Conservation (phyloP, 2,113 vertebrate genomes). For the Chaenocephalus aceratus region DNA sequence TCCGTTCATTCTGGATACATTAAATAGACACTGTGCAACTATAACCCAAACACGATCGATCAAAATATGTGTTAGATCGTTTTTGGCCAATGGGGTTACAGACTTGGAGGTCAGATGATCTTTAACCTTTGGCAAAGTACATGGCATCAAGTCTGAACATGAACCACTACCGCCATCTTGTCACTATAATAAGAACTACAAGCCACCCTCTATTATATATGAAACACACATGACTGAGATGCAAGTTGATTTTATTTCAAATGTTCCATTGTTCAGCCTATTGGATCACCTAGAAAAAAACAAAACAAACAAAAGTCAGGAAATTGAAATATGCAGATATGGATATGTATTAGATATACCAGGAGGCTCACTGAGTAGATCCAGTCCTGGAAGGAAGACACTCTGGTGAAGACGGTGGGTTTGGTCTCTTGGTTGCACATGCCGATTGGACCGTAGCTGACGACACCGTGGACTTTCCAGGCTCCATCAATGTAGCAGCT, state of each 20-base stretch:
- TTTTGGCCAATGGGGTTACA: slow-evolving; percentile 15
- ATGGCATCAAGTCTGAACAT: slow-evolving; percentile 5
- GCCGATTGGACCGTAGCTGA: slow-evolving; percentile 75
- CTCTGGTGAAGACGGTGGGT: slow-evolving; percentile 82
- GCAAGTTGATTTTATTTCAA: slow-evolving; percentile 40
- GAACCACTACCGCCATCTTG: slow-evolving; percentile 29
- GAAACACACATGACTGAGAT: not conserved
- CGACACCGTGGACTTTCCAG: slow-evolving; percentile 79
- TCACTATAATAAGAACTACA: slow-evolving; percentile 49
- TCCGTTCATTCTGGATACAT: slow-evolving; percentile 13
- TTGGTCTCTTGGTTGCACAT: slow-evolving; percentile 81
- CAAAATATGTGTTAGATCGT: slow-evolving; percentile 18
- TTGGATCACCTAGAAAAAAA: slow-evolving; percentile 15
- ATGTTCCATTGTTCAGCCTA: not conserved
- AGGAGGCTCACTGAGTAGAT: slow-evolving; percentile 66
- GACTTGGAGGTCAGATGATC: too few relatives aligned
- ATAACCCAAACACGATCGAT: not conserved
- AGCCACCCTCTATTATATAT: not conserved
- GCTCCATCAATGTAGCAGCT: slow-evolving; percentile 66
- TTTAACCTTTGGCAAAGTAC: not conserved
- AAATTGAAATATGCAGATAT: too few relatives aligned
- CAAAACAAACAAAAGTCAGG: slow-evolving; percentile 1
- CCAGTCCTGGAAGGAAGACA: slow-evolving; percentile 79
- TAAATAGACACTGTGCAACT: not conserved
- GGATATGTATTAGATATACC: too few relatives aligned